phyloP scores from a whole-genome alignment of 2,888 invertebrate species.

The Tetanocera ferruginea region DNA sequence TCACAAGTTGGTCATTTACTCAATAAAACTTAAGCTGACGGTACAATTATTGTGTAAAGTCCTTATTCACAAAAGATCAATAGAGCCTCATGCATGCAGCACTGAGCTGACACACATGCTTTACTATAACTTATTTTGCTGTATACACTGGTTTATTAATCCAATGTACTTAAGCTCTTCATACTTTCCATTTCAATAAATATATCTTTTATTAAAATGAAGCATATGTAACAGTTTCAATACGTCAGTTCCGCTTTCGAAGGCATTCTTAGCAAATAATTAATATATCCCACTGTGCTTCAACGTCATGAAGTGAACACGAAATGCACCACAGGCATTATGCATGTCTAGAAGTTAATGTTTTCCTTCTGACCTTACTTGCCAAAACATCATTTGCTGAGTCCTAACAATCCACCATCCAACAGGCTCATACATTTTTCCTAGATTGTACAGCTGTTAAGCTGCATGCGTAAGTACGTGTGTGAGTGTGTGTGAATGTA shows the following conservation, averaged over 20 bases:
- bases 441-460: not conserved
- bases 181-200: too few species aligned
- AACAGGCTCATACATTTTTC: not conserved
- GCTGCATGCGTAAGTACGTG: not conserved
- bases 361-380: conserved; percentile 12
- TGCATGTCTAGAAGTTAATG: conserved; percentile 23
- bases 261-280: not conserved
- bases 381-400: not conserved
- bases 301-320: not conserved
- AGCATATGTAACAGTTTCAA: too few species aligned
- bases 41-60: too few species aligned
- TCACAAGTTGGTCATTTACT: too few species aligned
- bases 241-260: not conserved
- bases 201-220: too few species aligned
- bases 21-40: too few species aligned
- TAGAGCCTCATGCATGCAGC: too few species aligned
- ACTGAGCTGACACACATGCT: too few species aligned
- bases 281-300: not conserved
- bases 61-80: too few species aligned
- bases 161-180: too few species aligned
- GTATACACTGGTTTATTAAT: too few species aligned
- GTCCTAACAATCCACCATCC: not conserved
- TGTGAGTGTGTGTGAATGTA: not conserved
- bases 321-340: conserved; percentile 21
- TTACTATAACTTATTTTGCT: too few species aligned